A percentile compares a stretch with the other conserved stretches of the same genome.
Evolutionary conservation across 2,888 invertebrate genomes (phyloP).

Genomic region (Carabus problematicus): DNA sequence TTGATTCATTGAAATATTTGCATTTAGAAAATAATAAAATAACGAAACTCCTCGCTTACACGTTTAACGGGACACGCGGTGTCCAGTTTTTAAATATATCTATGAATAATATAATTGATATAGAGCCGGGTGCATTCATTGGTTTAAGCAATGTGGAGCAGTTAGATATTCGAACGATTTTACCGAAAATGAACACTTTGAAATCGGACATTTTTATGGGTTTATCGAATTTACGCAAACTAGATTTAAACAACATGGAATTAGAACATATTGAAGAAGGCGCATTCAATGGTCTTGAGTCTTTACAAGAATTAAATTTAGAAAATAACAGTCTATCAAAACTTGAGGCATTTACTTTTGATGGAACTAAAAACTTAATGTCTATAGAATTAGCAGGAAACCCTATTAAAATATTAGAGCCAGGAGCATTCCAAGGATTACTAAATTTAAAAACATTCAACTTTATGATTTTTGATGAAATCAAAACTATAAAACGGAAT

Average conservation of each 20-base stretch:
- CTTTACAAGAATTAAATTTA: conserved; percentile 4
- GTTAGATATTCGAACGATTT: conserved; percentile 8
- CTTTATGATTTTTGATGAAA: neutral
- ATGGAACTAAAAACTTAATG: neutral
- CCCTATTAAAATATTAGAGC: neutral
- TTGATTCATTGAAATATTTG: conserved; percentile 5
- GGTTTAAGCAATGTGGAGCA: conserved; percentile 11
- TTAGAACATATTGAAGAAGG: conserved; percentile 5
- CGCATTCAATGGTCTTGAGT: conserved; percentile 9
- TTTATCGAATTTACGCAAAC: neutral
- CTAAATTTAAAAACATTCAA: conserved; percentile 5
- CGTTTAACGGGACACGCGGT: conserved; percentile 9
- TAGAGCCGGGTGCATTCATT: conserved; percentile 21
- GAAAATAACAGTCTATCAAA: conserved; percentile 10
- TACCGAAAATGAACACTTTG: conserved; percentile 8
- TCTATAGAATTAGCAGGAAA: neutral
- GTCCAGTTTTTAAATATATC: conserved; percentile 6
- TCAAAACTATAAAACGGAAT: neutral
- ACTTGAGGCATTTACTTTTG: neutral
- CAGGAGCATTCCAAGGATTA: conserved; percentile 24
- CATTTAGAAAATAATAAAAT: conserved; percentile 19
- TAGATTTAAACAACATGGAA: conserved; percentile 15
- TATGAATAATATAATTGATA: conserved; percentile 21
- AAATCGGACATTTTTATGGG: conserved; percentile 16
- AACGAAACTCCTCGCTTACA: neutral